Evolutionary conservation across 2,888 invertebrate genomes (phyloP).

Genomic region (Apotomis turbidana): DNA sequence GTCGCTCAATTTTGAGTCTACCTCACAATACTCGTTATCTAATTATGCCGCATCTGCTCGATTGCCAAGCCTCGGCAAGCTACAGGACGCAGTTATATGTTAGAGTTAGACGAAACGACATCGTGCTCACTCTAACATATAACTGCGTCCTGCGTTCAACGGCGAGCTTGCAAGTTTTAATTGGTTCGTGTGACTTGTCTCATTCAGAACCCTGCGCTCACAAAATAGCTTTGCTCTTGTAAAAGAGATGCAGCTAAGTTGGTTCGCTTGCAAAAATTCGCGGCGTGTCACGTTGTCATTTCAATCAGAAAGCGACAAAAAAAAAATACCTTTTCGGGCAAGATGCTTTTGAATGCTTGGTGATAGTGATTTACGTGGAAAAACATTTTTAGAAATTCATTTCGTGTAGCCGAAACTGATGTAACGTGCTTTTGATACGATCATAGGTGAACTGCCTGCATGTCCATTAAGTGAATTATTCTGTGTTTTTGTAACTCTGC

Average conservation of each 20-base stretch:
- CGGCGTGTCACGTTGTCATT: slow-evolving; percentile 50
- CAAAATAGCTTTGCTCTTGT: slow-evolving; percentile 60
- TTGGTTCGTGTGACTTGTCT: slow-evolving; percentile 60
- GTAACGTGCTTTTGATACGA: background rate
- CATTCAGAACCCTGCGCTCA: slow-evolving; percentile 58
- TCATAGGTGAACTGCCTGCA: background rate
- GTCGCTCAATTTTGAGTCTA: slow-evolving; percentile 3
- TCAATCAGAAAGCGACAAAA: slow-evolving; percentile 51
- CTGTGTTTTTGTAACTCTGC: too few relatives aligned
- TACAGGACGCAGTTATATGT: too few relatives aligned
- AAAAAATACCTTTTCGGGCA: background rate
- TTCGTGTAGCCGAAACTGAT: background rate
- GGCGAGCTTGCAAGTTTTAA: slow-evolving; percentile 63
- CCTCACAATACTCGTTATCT: slow-evolving; percentile 44
- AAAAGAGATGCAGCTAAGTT: slow-evolving; percentile 56
- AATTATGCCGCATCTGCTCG: slow-evolving; percentile 47
- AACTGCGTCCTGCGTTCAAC: slow-evolving; percentile 40
- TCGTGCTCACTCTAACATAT: too few relatives aligned
- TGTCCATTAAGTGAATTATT: background rate
- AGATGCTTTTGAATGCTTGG: background rate
- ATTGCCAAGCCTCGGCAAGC: too few relatives aligned
- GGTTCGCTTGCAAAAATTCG: slow-evolving; percentile 59
- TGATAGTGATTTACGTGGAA: background rate
- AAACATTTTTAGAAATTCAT: slow-evolving; percentile 1
- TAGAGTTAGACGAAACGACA: too few relatives aligned